Evolutionary conservation across 2,888 invertebrate genomes (phyloP), one percentile per base, ranked within the genome.

Genomic region (Sinhomidia bicolor): DNA sequence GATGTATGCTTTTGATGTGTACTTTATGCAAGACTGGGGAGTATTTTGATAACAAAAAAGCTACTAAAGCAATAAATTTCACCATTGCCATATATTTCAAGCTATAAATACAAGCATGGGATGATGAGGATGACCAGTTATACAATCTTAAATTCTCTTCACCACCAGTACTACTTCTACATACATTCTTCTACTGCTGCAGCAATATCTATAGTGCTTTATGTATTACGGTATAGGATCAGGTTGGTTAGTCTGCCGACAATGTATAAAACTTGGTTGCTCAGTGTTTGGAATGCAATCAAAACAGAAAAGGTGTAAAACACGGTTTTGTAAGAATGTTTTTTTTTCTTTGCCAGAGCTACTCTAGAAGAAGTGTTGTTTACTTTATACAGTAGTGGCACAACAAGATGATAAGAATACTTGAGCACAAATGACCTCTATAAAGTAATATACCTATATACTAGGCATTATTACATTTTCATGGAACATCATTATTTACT

Each of bases 401-500:
- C n/a, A n/a, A 41, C 41, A 23, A 9, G 76, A 76, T 47, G 79
- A 80, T 44, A 29, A 44, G 47, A 26, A 65, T 44, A 81, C 62
- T 80, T 65, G 41, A 62, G 29, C 41, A 47, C 68, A 62, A 65
- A 81, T 81, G 81, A 81, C 60, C 81, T 81, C 26, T 14, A 62
- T 62, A 44, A n/a, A 60, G 26, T 36, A 36, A 23, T 44, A 71
- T n/a, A 20, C 7, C 20, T 3, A 26, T 26, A 1, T 23, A 17
- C 54, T 54, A 32, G n/a, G n/a, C n/a, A n/a, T n/a, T n/a, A n/a
- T n/a, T 32, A 54, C 51, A 54, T 23, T 71, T 71, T 79, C 51
- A 80, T 81, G 81, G 81, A 87, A 74, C 81, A 87, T 86, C 80
- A 80, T 87, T 87, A 74, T 57, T 71, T 83, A 83, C 71, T 71